phyloP scores from a whole-genome alignment of 2,113 vertebrate genomes.

The Stegostoma tigrinum region DNA sequence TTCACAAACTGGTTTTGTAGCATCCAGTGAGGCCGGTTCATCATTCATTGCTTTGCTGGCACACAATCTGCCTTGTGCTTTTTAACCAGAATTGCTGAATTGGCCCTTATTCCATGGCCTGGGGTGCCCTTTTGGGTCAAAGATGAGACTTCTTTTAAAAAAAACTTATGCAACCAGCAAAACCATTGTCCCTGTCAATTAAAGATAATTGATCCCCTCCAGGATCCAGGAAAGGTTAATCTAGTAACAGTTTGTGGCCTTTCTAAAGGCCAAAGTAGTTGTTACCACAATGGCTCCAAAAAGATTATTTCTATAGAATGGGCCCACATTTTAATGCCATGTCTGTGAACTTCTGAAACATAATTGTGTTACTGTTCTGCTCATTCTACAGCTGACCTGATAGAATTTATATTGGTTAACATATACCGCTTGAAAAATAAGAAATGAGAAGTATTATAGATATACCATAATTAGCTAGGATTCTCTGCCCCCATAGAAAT shows the following conservation, averaged over 20 bases:
- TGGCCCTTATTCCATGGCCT: not conserved
- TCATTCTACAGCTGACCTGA: not conserved
- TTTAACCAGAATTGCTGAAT: slow-evolving; percentile 4
- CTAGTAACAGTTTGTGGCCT: not conserved
- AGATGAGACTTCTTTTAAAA: not conserved
- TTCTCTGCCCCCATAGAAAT: not conserved
- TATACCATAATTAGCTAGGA: not conserved
- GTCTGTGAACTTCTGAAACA: not conserved
- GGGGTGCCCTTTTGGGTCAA: not conserved
- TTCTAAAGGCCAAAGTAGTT: not conserved
- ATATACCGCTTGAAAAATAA: not conserved
- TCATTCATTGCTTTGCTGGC: not conserved
- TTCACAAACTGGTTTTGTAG: not conserved
- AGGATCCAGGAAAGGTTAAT: not conserved
- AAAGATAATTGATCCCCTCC: slow-evolving; percentile 2
- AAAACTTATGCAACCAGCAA: not conserved
- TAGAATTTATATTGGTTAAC: not conserved
- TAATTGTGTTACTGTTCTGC: not conserved
- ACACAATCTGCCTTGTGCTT: not conserved
- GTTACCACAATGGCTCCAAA: not conserved
- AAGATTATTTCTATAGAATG: not conserved
- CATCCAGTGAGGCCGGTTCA: slow-evolving; percentile 5
- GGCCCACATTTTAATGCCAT: not conserved
- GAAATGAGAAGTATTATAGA: not conserved
- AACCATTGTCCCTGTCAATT: slow-evolving; percentile 13